phyloP scores from a whole-genome alignment of 2,888 invertebrate genomes.

The Diadegma fenestrale region DNA sequence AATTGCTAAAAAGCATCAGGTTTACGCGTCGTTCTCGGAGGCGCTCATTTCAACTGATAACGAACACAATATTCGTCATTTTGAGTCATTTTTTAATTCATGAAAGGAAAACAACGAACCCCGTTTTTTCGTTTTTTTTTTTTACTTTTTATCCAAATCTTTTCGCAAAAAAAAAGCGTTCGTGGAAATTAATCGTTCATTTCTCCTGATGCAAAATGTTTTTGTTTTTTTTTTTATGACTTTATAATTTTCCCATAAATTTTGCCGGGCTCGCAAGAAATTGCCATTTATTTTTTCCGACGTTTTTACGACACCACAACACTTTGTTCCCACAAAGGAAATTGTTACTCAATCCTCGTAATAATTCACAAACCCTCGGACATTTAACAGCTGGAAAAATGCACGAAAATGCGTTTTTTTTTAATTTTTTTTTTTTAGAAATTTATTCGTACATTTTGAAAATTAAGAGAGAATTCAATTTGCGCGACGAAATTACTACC shows the following conservation, averaged over 20 bases:
- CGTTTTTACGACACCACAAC: slow-evolving; percentile 1
- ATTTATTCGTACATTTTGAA: too few species aligned
- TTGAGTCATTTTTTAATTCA: background rate
- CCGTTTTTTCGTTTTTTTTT: too few species aligned
- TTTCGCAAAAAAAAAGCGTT: too few species aligned
- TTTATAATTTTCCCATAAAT: background rate
- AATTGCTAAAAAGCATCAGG: background rate
- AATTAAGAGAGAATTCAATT: background rate
- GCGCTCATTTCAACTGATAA: background rate
- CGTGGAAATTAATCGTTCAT: too few species aligned
- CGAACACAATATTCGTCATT: background rate
- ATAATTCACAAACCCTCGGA: background rate
- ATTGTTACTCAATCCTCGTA: background rate
- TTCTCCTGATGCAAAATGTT: background rate
- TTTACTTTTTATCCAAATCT: too few species aligned
- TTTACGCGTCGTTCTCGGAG: too few species aligned
- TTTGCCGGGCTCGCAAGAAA: background rate
- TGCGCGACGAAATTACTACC: too few species aligned
- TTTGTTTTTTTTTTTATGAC: background rate
- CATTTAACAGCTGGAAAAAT: background rate
- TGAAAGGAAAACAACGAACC: too few species aligned
- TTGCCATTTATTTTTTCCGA: background rate
- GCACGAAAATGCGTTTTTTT: too few species aligned
- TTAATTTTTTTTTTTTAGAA: too few species aligned
- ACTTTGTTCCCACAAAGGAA: background rate